Conservation (phyloP, 2,888 invertebrate species). For the Cheilosia variabilis region DNA sequence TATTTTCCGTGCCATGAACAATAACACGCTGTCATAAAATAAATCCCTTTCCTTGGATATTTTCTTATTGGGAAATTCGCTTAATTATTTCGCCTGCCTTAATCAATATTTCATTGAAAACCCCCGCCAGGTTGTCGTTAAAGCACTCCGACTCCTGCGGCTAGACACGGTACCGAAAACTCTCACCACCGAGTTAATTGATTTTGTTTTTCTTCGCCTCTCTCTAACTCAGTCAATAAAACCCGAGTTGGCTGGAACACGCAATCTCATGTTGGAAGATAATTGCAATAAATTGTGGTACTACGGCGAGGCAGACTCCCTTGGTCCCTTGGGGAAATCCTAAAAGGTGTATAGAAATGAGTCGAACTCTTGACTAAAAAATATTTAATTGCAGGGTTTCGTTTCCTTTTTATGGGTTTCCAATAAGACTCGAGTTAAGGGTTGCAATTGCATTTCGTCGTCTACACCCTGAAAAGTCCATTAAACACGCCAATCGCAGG, state of each 20-base stretch:
- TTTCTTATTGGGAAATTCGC: conserved; percentile 40
- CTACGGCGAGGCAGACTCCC: conserved; percentile 4
- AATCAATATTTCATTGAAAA: conserved; percentile 55
- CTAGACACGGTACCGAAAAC: conserved; percentile 52
- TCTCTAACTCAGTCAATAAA: conserved; percentile 51
- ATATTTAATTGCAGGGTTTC: conserved; percentile 58
- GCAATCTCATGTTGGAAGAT: conserved; percentile 65
- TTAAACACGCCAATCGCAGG: conserved; percentile 16
- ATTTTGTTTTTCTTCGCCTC: conserved; percentile 26
- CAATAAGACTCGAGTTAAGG: conserved; percentile 36
- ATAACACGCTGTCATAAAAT: conserved; percentile 11
- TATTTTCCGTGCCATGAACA: background rate
- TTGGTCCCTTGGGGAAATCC: conserved; percentile 40
- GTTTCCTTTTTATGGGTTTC: conserved; percentile 50
- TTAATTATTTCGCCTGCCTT: conserved; percentile 50
- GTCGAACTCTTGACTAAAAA: conserved; percentile 42
- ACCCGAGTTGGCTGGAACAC: conserved; percentile 42
- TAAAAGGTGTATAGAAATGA: conserved; percentile 12
- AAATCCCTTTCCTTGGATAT: conserved; percentile 13
- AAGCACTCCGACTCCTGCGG: conserved; percentile 31
- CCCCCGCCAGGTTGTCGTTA: conserved; percentile 30
- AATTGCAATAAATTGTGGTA: conserved; percentile 68
- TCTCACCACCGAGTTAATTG: conserved; percentile 50
- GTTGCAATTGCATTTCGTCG: conserved; percentile 29
- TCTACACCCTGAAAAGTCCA: conserved; percentile 35